Evolutionary conservation across 1,140 invertebrate species (phyloP).

Genomic region (Caenorhabditis remanei): DNA sequence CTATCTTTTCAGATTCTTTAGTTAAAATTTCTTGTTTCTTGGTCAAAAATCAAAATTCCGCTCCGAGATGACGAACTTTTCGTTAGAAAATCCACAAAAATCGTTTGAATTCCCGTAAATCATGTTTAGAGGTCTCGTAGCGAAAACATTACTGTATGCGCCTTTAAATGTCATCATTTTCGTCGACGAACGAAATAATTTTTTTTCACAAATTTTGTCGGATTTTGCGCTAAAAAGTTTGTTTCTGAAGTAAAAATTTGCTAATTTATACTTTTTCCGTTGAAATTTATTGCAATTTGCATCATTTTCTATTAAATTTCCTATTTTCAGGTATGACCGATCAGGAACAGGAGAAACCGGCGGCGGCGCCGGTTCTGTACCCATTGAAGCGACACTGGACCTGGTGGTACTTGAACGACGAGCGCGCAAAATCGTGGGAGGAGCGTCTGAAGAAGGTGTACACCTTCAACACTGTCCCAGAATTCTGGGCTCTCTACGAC

Average conservation of each 20-base stretch:
- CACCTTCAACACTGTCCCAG: conserved; percentile 94
- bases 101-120: background rate
- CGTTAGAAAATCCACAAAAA: background rate
- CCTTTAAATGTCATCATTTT: conserved; percentile 3
- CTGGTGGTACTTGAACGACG: conserved; percentile 95
- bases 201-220: background rate
- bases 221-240: too few species aligned
- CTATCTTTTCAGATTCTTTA: background rate
- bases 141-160: conserved; percentile 1
- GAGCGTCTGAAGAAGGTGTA: conserved; percentile 92
- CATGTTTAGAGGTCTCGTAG: background rate
- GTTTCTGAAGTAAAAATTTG: too few species aligned
- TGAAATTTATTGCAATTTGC: too few species aligned
- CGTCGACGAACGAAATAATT: background rate
- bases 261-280: too few species aligned
- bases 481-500: conserved; percentile 90
- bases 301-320: background rate
- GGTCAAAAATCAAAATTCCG: too few species aligned
- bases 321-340: conserved; percentile 10
- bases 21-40: too few species aligned
- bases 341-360: background rate
- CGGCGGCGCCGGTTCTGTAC: conserved; percentile 80
- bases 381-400: conserved; percentile 95
- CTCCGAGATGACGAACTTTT: too few species aligned
- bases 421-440: conserved; percentile 89